phyloP scores from a whole-genome alignment of 2,113 vertebrate species.

The Ptilorrhoa leucosticta region DNA sequence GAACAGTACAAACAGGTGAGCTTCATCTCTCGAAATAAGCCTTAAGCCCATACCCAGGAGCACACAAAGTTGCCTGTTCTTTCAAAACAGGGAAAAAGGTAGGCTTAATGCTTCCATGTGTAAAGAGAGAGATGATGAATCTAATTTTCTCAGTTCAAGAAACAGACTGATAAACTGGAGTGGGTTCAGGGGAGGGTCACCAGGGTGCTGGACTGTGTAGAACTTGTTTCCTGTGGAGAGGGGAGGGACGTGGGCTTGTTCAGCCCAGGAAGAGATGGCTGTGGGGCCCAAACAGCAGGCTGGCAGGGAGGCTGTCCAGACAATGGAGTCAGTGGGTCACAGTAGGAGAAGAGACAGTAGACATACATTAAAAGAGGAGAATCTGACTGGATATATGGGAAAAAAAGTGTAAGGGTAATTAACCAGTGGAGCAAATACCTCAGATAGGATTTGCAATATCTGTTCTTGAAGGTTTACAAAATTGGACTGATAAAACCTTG shows the following conservation, averaged over 20 bases:
- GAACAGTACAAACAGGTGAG: not conserved
- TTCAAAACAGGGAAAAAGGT: not conserved
- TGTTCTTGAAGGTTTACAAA: not conserved
- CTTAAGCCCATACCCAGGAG: not conserved
- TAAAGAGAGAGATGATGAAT: not conserved
- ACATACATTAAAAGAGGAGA: not conserved
- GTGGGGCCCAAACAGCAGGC: not conserved
- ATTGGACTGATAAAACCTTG: not conserved
- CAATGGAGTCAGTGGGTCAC: not conserved
- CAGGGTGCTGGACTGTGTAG: not conserved
- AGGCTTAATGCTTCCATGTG: not conserved
- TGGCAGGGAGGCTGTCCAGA: not conserved
- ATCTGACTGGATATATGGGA: not conserved
- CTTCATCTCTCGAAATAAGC: not conserved
- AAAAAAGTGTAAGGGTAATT: not conserved
- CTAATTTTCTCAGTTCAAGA: not conserved
- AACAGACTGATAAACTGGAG: not conserved
- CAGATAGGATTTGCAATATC: not conserved
- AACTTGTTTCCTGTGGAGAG: not conserved
- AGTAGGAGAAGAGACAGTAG: not conserved
- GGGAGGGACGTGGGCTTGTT: not conserved
- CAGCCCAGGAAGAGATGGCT: not conserved
- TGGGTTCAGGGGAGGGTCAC: not conserved
- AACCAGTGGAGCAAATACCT: not conserved
- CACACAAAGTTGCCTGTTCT: not conserved